phyloP scores from a whole-genome alignment of 2,113 vertebrate genomes.

The Aphyosemion australe region DNA sequence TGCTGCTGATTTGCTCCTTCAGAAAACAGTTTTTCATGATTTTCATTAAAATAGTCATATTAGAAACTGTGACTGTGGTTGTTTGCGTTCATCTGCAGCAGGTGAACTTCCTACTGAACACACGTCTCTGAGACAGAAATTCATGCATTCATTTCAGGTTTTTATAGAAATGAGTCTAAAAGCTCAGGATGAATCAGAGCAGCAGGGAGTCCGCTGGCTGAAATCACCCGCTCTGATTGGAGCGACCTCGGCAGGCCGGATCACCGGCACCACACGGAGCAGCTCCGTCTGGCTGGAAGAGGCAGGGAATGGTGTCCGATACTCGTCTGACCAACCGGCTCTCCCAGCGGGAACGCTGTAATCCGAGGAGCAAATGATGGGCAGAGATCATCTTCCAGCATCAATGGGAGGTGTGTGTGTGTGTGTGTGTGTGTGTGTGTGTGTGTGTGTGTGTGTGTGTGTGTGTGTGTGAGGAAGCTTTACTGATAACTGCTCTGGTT shows the following conservation, averaged over 20 bases:
- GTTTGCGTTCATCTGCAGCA: background rate
- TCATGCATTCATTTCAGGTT: background rate
- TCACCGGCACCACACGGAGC: slow-evolving; percentile 38
- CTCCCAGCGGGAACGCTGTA: slow-evolving; percentile 8
- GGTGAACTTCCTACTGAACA: background rate
- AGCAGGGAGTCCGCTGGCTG: slow-evolving; percentile 24
- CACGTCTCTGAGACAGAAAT: background rate
- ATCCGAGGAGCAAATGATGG: slow-evolving; percentile 23
- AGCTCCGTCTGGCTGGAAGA: slow-evolving; percentile 20
- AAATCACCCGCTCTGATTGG: slow-evolving; percentile 42
- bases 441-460: no score
- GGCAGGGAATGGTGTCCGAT: slow-evolving; percentile 48
- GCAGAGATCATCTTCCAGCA: slow-evolving; percentile 23
- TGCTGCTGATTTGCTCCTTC: background rate
- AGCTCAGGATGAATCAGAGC: slow-evolving; percentile 3
- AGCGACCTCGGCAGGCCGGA: slow-evolving; percentile 14
- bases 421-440: no score
- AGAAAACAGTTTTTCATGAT: no score
- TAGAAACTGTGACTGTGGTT: background rate
- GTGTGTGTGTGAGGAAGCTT: no score
- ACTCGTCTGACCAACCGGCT: slow-evolving; percentile 34
- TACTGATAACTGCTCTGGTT: no score
- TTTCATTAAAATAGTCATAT: no score
- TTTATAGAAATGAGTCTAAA: background rate
- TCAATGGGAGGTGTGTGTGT: background rate